Evolutionary conservation across 2,888 invertebrate species (phyloP), one percentile per base, ranked within the genome.

Genomic region (Macaria notata): DNA sequence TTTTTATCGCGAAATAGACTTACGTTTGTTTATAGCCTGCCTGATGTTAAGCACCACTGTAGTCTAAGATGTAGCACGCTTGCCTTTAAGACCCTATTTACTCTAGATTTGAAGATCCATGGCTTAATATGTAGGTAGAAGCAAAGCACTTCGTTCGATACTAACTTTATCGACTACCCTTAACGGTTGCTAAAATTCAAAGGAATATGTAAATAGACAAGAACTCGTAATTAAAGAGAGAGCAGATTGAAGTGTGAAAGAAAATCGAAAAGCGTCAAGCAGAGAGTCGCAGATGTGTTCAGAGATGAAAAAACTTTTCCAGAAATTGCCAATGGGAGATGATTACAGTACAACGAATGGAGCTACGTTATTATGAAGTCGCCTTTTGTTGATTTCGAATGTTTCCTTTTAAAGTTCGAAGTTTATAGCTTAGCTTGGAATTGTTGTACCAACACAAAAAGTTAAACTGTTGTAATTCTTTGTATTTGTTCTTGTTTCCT

Each of bases 291-390:
- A 88, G 90, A 89, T 89, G 88, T 83, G 86, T 81, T 87, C 84
- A 84, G 79, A 89, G 83, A 89, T 89, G 90, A 90, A 90, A 90
- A 90, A 90, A 89, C 85, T 90, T 89, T 90, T 89, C 81, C 71
- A 71, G 77, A 82, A 83, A 87, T 86, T 84, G 82, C 80, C 76
- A 86, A 84, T 84, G 80, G 81, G 70, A 82, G 84, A 90, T 88
- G 86, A 89, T 90, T 88, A 88, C 88, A 81, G 86, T 86, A 86
- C 87, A 83, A 73, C 78, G 81, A 89, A 88, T 88, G 83, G 81
- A 86, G 84, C 79, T 80, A 81, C 79, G 71, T 85, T 88, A 86
- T 89, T 89, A 88, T 88, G 84, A 84, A 87, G 76, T 84, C 82
- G 66, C 81, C 72, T 54, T 88, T 41, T 86, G 81, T 83, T 73